Evolutionary conservation across 2,113 vertebrate species (phyloP), one percentile per base, ranked within the genome.

Genomic region (Anoplopoma fimbria): DNA sequence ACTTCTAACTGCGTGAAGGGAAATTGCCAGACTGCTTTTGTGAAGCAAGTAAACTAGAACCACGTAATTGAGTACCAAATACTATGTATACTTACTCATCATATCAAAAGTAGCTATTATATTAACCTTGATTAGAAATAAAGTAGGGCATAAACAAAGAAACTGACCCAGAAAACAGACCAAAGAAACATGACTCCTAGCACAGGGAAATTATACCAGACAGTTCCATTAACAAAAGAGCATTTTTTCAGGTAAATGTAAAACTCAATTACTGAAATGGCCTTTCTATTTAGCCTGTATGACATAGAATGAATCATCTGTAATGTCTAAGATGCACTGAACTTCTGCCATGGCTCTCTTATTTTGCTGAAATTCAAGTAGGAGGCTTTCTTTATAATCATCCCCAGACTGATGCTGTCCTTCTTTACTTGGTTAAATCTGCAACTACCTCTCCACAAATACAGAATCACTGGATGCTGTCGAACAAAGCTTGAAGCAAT

Each of bases 311-410:
- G n/a, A 38, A 65, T 79, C 42, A 75, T 33, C 2, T 33, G 34
- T 3, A 13, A 51, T 81, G 67, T 82, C 61, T 51, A 31, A 62
- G n/a, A 58, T 69, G 33, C n/a, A 73, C 45, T 80, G 45, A 82
- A 62, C 60, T 14, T 55, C n/a, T 55, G 34, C 42, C 25, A 34
- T 34, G 38, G 40, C 63, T 62, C 38, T 81, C 6, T 70, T 25
- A 63, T 9, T 40, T 42, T 69, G 34, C 60, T 75, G 17, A 77
- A 64, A 77, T 60, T 64, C 13, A 47, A 75, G 71, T 10, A 21
- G 34, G 25, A 57, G 49, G 47, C n/a, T 57, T 82, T 53, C 33
- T 51, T 85, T 64, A 55, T 14, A 82, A 57, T 45, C 38, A 45
- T 53, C 13, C 13, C 55, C 45, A 42, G 38, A 82, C 55, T 53